Conservation (phyloP, 2,113 vertebrate species). For the Rhadina sibilatrix region DNA sequence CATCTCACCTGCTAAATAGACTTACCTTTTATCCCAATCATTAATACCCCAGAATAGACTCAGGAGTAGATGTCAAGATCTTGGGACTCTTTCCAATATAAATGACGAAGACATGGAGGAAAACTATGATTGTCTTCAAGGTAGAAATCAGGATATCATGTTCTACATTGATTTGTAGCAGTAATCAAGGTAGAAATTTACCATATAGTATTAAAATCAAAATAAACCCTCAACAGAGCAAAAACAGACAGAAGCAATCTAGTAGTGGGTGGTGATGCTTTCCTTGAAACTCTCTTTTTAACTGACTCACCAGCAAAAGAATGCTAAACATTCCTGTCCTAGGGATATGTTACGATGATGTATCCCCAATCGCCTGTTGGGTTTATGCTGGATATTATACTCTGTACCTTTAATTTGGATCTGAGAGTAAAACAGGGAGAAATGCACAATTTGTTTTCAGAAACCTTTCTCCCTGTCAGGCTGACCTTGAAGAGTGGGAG, state of each 20-base stretch:
- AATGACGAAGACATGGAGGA: not conserved
- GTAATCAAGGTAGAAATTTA: not conserved
- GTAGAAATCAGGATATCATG: not conserved
- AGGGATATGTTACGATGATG: too few relatives aligned
- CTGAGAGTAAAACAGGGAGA: too few relatives aligned
- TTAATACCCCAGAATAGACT: not conserved
- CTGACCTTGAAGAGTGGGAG: too few relatives aligned
- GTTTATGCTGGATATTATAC: too few relatives aligned
- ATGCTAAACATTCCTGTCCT: not conserved
- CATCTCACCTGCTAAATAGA: not conserved
- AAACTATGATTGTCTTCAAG: not conserved
- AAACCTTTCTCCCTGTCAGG: too few relatives aligned
- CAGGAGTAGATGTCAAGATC: not conserved
- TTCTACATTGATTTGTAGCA: not conserved
- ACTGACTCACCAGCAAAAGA: not conserved
- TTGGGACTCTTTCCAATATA: not conserved
- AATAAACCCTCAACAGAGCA: not conserved
- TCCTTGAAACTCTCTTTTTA: not conserved
- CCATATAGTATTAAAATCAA: not conserved
- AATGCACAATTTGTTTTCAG: too few relatives aligned
- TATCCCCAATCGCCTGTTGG: too few relatives aligned
- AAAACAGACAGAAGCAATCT: not conserved
- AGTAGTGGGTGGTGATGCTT: not conserved
- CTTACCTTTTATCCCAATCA: not conserved
- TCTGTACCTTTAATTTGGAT: too few relatives aligned